These are phyloP conservation scores for Oscheius sp. DNA, from an alignment of 1,140 invertebrate genomes.

Conservation along the genomic window DNA sequence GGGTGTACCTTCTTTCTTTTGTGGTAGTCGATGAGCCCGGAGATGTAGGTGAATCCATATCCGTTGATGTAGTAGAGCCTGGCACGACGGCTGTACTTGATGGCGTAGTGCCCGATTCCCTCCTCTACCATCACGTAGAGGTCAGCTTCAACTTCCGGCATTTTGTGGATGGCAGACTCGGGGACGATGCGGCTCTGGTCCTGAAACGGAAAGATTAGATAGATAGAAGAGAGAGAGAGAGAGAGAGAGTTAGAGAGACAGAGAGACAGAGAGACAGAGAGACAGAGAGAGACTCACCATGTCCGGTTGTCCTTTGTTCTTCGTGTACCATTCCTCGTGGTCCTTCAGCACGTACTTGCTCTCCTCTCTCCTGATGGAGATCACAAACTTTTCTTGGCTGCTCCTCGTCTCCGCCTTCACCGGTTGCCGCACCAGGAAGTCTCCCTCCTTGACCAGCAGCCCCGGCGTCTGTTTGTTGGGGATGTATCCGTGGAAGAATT, in stretches of 20 bases:
- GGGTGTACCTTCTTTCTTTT: no score
- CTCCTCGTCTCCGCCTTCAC: not conserved
- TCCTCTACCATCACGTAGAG: not conserved
- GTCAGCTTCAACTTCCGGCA: not conserved
- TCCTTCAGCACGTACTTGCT: not conserved
- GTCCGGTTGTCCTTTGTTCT: not conserved
- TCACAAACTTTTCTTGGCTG: constrained; percentile 1
- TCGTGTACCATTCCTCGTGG: not conserved
- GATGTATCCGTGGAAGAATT: constrained; percentile 12
- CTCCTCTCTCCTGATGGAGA: constrained; percentile 1
- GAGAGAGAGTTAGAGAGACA: no score
- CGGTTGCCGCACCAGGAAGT: constrained; percentile 22
- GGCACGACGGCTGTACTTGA: not conserved
- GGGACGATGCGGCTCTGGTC: not conserved
- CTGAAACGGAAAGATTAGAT: no score
- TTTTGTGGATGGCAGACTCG: not conserved
- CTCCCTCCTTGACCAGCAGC: not conserved
- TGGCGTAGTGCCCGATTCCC: not conserved
- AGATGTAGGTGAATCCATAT: constrained; percentile 5
- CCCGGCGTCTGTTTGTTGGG: not conserved
- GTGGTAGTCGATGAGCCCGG: constrained; percentile 19
- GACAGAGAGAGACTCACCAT: not conserved
- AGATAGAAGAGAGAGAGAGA: no score
- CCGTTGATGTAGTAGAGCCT: constrained; percentile 12
- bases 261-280: no score